Percentiles rank a stretch among this genome's conserved stretches.
These are phyloP conservation scores for Epirrhoe tristata DNA, from an alignment of 2,888 invertebrate species.

Conservation along the genomic window DNA sequence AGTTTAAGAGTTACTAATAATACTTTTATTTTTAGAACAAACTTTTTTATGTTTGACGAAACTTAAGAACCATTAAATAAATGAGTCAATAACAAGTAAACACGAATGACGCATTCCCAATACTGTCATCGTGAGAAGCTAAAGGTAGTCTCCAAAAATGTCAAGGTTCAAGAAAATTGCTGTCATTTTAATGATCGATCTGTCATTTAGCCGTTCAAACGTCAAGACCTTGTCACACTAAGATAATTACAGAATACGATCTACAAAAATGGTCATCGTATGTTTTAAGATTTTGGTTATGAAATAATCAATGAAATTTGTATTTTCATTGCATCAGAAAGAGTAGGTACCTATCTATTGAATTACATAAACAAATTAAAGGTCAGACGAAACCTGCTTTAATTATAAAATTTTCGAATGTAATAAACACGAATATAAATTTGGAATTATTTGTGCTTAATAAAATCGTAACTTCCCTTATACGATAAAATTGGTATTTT, in stretches of 20 bases:
- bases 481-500: conserved; percentile 17
- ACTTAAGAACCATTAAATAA: background rate
- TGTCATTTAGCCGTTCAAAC: conserved; percentile 54
- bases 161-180: conserved; percentile 59
- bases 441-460: conserved; percentile 24
- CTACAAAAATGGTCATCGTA: conserved; percentile 44
- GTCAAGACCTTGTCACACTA: conserved; percentile 48
- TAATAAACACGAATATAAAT: conserved; percentile 25
- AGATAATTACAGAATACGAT: conserved; percentile 43
- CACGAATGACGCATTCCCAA: conserved; percentile 25
- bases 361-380: conserved; percentile 50
- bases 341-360: conserved; percentile 58
- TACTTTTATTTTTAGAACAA: too few relatives aligned
- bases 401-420: conserved; percentile 26
- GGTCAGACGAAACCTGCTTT: conserved; percentile 42
- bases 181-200: conserved; percentile 51
- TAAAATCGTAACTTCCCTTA: conserved; percentile 29
- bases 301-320: conserved; percentile 52
- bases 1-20: too few relatives aligned
- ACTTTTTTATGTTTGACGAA: background rate
- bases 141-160: conserved; percentile 49
- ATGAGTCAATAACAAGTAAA: background rate
- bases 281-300: conserved; percentile 39
- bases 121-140: conserved; percentile 28
- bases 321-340: conserved; percentile 51